Evolutionary conservation across 2,113 vertebrate species (phyloP), one percentile per base, ranked within the genome.

Genomic region (Carassius carassius): DNA sequence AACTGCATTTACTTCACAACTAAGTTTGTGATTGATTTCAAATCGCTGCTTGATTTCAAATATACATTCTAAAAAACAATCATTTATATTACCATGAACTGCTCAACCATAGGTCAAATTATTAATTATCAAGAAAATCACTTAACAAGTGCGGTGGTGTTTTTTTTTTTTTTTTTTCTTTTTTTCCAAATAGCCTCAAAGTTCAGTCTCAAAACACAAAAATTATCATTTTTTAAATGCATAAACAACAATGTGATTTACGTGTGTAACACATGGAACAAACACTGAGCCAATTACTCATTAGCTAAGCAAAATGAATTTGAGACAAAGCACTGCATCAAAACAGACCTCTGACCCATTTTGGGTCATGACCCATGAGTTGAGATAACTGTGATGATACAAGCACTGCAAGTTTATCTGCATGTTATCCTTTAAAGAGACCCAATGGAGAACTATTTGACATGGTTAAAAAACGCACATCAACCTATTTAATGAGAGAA

Each of bases 401-500:
- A 51, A 49, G n/a, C 12, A 17, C 1, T 51, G 51, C 51, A 54
- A 54, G 51, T 76, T 76, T 54, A 76, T 54, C 74, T 29, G 8
- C 9, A 32, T 25, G 47, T 12, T 54, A 17, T 17, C 44, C 25
- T 47, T 65, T 80, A 23, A 62, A 47, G 23, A 80, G 21, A 7
- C 4, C 58, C 77, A 17, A 16, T 8, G 29, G 19, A 14, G 56
- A 62, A 44, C 32, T 32, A 58, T 77, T 12, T 35, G 29, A 35
- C 75, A 35, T 54, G 17, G 47, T 78, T 37, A 44, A 77, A 77
- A 56, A 35, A 5, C 58, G 19, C n/a, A 58, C 75, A 58, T 77
- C 51, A 35, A 19, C 29, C 75, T n/a, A 16, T 35, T 78, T 78
- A 78, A 58, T 58, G 51, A 56, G 29, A 58, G 51, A 77, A 77